phyloP scores from a whole-genome alignment of 2,888 invertebrate genomes.

The Athalia circularis region DNA sequence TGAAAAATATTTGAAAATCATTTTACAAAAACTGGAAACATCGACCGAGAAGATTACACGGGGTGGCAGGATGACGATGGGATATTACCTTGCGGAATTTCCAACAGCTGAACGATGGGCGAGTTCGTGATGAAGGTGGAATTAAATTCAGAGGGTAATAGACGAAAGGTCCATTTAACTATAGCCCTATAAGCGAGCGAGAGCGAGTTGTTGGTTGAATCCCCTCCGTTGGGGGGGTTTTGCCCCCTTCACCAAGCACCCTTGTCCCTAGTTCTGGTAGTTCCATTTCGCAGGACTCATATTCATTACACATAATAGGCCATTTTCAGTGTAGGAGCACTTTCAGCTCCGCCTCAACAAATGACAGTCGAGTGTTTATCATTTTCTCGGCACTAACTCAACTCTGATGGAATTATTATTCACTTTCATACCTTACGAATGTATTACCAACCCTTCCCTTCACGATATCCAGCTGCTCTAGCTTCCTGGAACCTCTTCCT shows the following conservation, averaged over 20 bases:
- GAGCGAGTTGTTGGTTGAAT: background rate
- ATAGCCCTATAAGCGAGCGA: slow-evolving; percentile 1
- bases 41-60: too few species aligned
- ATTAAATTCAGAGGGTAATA: slow-evolving; percentile 41
- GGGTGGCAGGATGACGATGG: too few species aligned
- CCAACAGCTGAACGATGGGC: background rate
- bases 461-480: too few species aligned
- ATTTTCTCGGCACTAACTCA: slow-evolving; percentile 13
- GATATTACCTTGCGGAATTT: too few species aligned
- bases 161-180: slow-evolving; percentile 39
- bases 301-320: slow-evolving; percentile 59
- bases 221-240: slow-evolving; percentile 13
- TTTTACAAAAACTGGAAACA: too few species aligned
- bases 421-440: background rate
- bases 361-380: slow-evolving; percentile 37
- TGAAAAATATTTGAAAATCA: too few species aligned
- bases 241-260: slow-evolving; percentile 13
- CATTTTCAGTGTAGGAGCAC: slow-evolving; percentile 55
- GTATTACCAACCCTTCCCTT: background rate
- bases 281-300: slow-evolving; percentile 53
- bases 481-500: background rate
- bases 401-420: slow-evolving; percentile 23
- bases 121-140: slow-evolving; percentile 1
- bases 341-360: slow-evolving; percentile 41
- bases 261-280: slow-evolving; percentile 32